Percentiles rank a stretch among this genome's conserved stretches.
phyloP scores from a whole-genome alignment of 1,140 invertebrate genomes.

The Oscheius sp. region DNA sequence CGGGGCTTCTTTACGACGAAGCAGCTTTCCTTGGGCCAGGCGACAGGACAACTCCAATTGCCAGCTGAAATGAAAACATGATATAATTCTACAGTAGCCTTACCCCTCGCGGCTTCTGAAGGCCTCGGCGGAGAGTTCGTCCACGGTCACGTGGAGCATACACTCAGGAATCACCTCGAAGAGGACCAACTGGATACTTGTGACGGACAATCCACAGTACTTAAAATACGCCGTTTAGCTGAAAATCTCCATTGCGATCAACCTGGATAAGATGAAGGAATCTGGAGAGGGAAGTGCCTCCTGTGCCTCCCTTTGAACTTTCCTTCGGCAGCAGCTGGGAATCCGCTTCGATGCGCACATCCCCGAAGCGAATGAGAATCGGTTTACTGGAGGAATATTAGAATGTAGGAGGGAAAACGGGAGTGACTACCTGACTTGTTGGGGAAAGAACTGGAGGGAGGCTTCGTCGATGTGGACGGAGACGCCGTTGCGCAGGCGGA shows the following conservation, averaged over 20 bases:
- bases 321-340: background rate
- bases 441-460: background rate
- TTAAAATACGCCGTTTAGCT: slow-evolving; percentile 42
- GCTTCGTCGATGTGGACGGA: slow-evolving; percentile 16
- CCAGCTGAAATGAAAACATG: background rate
- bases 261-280: slow-evolving; percentile 18
- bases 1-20: slow-evolving; percentile 21
- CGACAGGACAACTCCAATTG: slow-evolving; percentile 47
- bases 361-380: slow-evolving; percentile 6
- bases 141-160: slow-evolving; percentile 61
- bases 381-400: slow-evolving; percentile 18
- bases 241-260: background rate
- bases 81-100: background rate
- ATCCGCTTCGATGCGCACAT: slow-evolving; percentile 29
- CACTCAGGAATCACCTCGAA: slow-evolving; percentile 61
- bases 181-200: slow-evolving; percentile 61
- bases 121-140: slow-evolving; percentile 58
- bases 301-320: background rate
- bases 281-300: background rate
- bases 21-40: slow-evolving; percentile 44
- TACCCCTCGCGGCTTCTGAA: slow-evolving; percentile 39
- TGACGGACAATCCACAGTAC: slow-evolving; percentile 57
- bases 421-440: background rate
- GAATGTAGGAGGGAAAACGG: background rate
- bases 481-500: slow-evolving; percentile 6